Percentiles rank a stretch among this genome's conserved stretches.
Conservation (phyloP, 2,888 invertebrate genomes). For the Pristionchus fissidentatus region DNA sequence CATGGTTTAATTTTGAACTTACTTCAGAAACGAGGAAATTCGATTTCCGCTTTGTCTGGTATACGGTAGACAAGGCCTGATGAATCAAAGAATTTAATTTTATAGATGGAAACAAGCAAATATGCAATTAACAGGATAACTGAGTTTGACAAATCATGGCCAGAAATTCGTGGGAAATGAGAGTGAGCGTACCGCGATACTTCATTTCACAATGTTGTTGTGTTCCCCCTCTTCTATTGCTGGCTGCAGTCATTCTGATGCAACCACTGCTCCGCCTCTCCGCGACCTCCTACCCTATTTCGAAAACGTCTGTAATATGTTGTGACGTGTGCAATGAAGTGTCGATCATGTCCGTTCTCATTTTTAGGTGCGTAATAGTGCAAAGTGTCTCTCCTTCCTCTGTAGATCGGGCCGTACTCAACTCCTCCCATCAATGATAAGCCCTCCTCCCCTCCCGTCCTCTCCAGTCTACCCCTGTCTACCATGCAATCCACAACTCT, state of each 20-base stretch:
- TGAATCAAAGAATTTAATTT: background rate
- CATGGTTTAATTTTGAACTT: background rate
- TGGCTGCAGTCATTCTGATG: constrained; percentile 29
- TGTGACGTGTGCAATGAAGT: no score
- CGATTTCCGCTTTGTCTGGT: background rate
- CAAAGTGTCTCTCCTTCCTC: background rate
- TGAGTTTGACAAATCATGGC: no score
- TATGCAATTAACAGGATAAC: no score
- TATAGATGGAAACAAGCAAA: no score
- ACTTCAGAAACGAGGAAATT: background rate
- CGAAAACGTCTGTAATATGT: no score
- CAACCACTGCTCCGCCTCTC: background rate
- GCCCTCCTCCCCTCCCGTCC: background rate
- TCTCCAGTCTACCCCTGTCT: background rate
- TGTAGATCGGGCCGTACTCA: constrained; percentile 22
- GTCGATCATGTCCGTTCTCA: background rate
- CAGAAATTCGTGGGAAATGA: no score
- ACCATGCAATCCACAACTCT: constrained; percentile 22
- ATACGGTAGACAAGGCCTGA: constrained; percentile 24
- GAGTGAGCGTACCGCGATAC: background rate
- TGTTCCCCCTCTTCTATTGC: background rate
- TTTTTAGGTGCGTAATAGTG: background rate
- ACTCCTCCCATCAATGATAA: constrained; percentile 18
- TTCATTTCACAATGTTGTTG: background rate
- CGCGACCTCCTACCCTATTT: background rate